A percentile compares a stretch with the other conserved stretches of the same genome.
Evolutionary conservation across 2,113 vertebrate species (phyloP).

Genomic region (Anoplopoma fimbria): DNA sequence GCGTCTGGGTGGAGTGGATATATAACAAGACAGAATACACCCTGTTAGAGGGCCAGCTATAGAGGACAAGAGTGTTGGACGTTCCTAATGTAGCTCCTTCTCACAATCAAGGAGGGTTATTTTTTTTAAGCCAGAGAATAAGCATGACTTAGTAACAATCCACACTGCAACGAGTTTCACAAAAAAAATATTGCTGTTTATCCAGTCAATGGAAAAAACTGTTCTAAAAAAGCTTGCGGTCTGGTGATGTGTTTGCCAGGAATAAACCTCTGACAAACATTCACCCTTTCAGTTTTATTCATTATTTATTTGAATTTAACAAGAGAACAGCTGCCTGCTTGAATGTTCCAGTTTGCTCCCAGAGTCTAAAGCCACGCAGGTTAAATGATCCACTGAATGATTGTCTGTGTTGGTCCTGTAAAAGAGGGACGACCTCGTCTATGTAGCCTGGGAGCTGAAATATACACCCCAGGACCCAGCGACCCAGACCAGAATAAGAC

Average conservation of each 20-base stretch:
- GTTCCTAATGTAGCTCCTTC: neutral
- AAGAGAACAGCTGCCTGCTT: constrained; percentile 7
- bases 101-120: neutral
- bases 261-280: constrained; percentile 14
- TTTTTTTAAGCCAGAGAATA: neutral
- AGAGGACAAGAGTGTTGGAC: neutral
- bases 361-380: neutral
- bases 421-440: neutral
- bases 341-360: neutral
- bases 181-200: neutral
- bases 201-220: constrained; percentile 17
- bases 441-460: neutral
- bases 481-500: no score
- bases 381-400: neutral
- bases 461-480: no score
- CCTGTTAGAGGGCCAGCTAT: neutral
- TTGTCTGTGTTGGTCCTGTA: neutral
- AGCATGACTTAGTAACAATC: neutral
- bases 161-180: neutral
- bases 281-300: neutral
- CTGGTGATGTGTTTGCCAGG: neutral
- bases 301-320: neutral
- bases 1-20: constrained; percentile 36
- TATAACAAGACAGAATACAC: constrained; percentile 5
- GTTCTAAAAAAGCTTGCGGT: constrained; percentile 16